A percentile compares a stretch with the other conserved stretches of the same genome.
phyloP scores from a whole-genome alignment of 2,113 vertebrate genomes.

The Zapus hudsonius region DNA sequence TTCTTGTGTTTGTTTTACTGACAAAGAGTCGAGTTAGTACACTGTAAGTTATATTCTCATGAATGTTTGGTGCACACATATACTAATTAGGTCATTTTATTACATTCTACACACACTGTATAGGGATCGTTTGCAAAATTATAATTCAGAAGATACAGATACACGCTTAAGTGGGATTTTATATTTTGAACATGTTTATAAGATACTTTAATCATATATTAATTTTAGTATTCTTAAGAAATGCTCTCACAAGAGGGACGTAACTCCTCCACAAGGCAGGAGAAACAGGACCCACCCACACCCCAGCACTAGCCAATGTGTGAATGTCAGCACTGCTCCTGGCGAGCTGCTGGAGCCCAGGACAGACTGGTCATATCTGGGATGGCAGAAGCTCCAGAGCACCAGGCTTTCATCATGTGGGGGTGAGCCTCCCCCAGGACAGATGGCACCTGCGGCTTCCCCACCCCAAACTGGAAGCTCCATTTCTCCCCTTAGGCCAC shows the following conservation, averaged over 20 bases:
- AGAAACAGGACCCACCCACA: too few species aligned
- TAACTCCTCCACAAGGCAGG: neutral
- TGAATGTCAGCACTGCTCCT: neutral
- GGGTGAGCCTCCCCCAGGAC: neutral
- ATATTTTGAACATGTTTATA: neutral
- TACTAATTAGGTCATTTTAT: neutral
- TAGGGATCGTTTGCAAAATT: neutral
- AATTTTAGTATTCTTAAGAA: neutral
- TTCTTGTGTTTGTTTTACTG: too few species aligned
- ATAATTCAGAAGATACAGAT: neutral
- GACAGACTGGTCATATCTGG: neutral
- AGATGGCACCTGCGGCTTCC: neutral
- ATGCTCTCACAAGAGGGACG: neutral
- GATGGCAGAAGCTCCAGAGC: too few species aligned
- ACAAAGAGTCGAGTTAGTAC: neutral
- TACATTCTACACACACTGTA: neutral
- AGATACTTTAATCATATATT: neutral
- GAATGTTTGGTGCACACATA: neutral
- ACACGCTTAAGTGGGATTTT: neutral
- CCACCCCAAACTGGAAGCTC: fast-evolving
- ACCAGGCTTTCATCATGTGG: fast-evolving
- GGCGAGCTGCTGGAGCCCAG: too few species aligned
- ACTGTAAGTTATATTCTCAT: fast-evolving
- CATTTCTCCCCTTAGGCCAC: neutral
- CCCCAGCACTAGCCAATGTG: too few species aligned